Base-by-base conservation (phyloP, 2,113 vertebrate species). In the Gallinago jamesoni region DNA sequence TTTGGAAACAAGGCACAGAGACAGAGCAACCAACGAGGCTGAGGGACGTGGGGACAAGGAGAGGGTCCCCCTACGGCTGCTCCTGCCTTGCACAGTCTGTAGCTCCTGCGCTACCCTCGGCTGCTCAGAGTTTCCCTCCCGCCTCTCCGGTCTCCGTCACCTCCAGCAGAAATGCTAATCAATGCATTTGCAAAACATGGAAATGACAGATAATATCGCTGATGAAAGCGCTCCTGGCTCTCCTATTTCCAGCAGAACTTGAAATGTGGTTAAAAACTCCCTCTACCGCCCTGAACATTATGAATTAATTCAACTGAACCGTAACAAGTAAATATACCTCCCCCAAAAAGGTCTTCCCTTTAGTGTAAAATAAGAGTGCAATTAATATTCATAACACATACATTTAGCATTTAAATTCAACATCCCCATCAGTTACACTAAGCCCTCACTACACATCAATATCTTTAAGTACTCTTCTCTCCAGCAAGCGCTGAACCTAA, bases 391-490 rank as follows among this genome's bases (percentile, higher is more conserved):
- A 63, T 94, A 63, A 73, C 86, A 84, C 93, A 94, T 52, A 75
- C 77, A 35, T 50, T 1, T 45, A 94, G 91, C 96, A 96, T 96
- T 96, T 95, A 92, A 93, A 96, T 97, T 94, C 88, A 75, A 52
- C 85, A 81, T 78, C 77, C 77, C 85, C 66, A 25, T 97, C 94
- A 92, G 81, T 91, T 92, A 91, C 75, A 72, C 64, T 57, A 7
- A 89, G 78, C 95, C 94, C 91, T 92, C 92, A 85, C 55, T 75
- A 88, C 68, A 93, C 84, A 90, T 96, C 94, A 95, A 55, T 91
- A 95, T 96, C 93, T 96, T 96, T 96, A 96, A 97, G 96, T 97
- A 95, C 94, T 94, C 90, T 90, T 91, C 90, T 96, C 87, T 91
- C 90, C 93, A 94, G 94, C 92, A 95, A 94, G 83, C 0, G 1